Conservation (phyloP, 2,797 vertebrate species). For the Coilia nasus region DNA sequence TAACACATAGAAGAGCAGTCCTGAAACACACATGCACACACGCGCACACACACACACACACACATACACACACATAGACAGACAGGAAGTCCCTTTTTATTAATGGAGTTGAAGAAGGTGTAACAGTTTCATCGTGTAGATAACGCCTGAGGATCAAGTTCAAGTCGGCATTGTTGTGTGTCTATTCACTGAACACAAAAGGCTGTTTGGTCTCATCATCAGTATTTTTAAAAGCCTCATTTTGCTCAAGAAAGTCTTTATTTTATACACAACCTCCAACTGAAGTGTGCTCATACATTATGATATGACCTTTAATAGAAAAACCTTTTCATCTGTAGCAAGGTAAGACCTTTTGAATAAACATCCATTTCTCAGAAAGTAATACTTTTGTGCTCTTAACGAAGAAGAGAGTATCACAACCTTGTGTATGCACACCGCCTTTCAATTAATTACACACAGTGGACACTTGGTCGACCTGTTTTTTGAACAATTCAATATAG, state of each 20-base stretch:
- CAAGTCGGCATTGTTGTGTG: background rate
- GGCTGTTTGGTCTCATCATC: background rate
- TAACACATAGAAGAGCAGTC: conserved; percentile 7
- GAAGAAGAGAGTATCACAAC: conserved; percentile 8
- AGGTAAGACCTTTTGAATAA: background rate
- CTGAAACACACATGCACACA: background rate
- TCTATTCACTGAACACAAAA: background rate
- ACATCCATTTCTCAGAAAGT: background rate
- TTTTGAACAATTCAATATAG: background rate
- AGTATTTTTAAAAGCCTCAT: background rate
- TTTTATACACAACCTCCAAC: background rate
- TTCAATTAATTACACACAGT: conserved; percentile 16
- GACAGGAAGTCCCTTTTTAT: background rate
- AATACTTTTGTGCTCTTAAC: conserved; percentile 10
- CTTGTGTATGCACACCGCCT: background rate
- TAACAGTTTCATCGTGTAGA: background rate
- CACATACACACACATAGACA: background rate
- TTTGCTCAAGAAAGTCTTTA: background rate
- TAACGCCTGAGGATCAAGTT: background rate
- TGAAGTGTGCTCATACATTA: background rate
- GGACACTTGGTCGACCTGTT: background rate
- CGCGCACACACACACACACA: background rate
- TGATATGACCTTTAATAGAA: background rate
- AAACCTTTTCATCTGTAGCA: background rate
- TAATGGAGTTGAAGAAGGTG: background rate